phyloP scores from a whole-genome alignment of 2,797 vertebrate genomes.

The Acridotheres tristis region DNA sequence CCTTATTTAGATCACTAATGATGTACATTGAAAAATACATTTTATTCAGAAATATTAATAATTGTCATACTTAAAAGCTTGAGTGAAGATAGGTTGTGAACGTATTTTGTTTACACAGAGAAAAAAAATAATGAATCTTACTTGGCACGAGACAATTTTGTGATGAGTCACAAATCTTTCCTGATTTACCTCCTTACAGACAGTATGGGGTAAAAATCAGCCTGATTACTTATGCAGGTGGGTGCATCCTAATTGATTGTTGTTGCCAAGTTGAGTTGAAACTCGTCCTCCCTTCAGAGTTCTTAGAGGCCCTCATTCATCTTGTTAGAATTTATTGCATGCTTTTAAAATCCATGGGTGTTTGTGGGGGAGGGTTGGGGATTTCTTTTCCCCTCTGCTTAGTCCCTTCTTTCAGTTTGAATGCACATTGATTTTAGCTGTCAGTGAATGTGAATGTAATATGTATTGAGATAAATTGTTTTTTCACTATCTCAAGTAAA shows the following conservation, averaged over 20 bases:
- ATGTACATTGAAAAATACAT: slow-evolving; percentile 52
- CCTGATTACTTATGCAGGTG: not conserved
- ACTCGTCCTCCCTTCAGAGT: not conserved
- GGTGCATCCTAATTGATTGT: not conserved
- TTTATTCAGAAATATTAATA: slow-evolving; percentile 64
- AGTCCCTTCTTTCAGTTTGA: slow-evolving; percentile 16
- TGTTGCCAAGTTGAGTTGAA: slow-evolving; percentile 16
- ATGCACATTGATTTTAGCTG: slow-evolving; percentile 8
- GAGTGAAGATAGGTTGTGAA: slow-evolving; percentile 51
- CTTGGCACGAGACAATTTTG: not conserved
- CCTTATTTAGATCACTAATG: slow-evolving; percentile 52
- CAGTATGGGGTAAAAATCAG: slow-evolving; percentile 3
- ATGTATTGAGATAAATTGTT: not conserved
- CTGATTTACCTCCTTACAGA: not conserved
- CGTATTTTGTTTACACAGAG: slow-evolving; percentile 2
- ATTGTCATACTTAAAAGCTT: slow-evolving; percentile 38
- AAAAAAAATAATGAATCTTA: not conserved
- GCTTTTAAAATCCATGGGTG: slow-evolving; percentile 7
- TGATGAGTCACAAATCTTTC: not conserved
- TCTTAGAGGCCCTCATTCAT: slow-evolving; percentile 8
- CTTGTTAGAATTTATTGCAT: slow-evolving; percentile 13
- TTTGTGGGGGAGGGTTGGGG: not conserved
- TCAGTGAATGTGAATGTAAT: not conserved
- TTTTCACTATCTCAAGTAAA: not conserved
- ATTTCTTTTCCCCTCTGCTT: not conserved